Evolutionary conservation across 2,797 vertebrate genomes (phyloP).

Genomic region (Sebastes flavidus): DNA sequence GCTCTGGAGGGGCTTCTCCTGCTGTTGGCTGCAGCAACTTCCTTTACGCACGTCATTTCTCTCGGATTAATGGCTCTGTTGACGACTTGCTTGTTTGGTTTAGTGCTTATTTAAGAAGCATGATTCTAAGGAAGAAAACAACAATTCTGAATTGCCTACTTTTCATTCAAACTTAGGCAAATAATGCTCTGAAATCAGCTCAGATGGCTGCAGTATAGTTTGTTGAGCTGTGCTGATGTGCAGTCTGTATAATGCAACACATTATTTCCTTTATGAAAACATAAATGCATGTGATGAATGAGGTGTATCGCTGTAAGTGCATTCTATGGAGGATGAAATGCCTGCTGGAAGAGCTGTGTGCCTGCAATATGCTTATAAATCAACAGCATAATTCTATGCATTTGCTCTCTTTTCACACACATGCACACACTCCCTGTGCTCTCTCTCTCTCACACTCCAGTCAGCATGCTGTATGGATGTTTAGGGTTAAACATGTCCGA

Average conservation of each 20-base stretch:
- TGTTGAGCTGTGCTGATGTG: background rate
- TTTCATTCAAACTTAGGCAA: constrained; percentile 27
- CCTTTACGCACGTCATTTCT: constrained; percentile 46
- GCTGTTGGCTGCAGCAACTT: constrained; percentile 53
- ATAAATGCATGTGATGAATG: background rate
- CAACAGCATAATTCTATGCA: background rate
- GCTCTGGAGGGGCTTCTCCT: constrained; percentile 26
- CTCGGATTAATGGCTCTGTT: background rate
- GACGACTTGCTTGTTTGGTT: background rate
- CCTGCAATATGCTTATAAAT: constrained; percentile 1
- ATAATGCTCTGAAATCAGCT: background rate
- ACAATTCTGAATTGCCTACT: background rate
- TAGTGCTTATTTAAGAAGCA: background rate
- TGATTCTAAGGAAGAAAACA: background rate
- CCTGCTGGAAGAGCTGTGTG: background rate
- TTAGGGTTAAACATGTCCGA: background rate
- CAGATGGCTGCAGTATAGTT: background rate
- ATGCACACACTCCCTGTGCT: background rate
- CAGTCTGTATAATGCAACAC: background rate
- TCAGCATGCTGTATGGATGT: background rate
- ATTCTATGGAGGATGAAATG: constrained; percentile 2
- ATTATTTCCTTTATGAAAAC: background rate
- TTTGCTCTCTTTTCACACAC: background rate
- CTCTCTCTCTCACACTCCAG: background rate
- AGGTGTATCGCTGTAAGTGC: background rate